Evolutionary conservation across 1,140 invertebrate species (phyloP).

Genomic region (Chymomyza costata): DNA sequence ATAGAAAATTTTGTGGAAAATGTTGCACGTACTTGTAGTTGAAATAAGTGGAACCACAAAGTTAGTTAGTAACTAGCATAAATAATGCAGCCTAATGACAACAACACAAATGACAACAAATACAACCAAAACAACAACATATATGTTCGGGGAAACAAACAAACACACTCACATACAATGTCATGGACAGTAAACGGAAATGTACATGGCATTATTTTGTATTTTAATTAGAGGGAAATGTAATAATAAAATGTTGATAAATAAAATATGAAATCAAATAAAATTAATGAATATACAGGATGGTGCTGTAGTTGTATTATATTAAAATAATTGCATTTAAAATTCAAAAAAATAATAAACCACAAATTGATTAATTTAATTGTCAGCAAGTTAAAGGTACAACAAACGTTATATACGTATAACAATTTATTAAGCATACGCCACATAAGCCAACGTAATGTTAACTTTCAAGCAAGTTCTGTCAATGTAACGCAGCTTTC

Average conservation of each 20-base stretch:
- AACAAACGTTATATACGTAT: no score
- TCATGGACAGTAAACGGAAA: conserved; percentile 22
- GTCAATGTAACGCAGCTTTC: no score
- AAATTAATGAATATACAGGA: conserved; percentile 37
- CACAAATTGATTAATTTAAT: no score
- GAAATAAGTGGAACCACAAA: conserved; percentile 54
- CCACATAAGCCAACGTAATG: conserved; percentile 43
- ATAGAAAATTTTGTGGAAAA: no score
- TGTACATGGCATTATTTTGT: conserved; percentile 37
- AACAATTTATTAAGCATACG: no score
- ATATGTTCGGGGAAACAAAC: conserved; percentile 26
- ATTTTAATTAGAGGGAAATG: conserved; percentile 50
- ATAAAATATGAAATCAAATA: conserved; percentile 44
- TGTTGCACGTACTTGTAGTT: no score
- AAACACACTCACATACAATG: conserved; percentile 17
- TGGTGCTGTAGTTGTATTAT: neutral
- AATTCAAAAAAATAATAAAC: neutral
- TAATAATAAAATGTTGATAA: conserved; percentile 22
- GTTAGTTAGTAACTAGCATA: conserved; percentile 39
- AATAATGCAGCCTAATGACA: no score
- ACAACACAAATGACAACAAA: no score
- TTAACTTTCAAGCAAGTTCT: conserved; percentile 36
- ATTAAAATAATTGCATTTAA: no score
- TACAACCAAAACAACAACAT: conserved; percentile 10
- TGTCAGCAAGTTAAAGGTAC: no score